Percentiles rank a stretch among this genome's conserved stretches.
These are phyloP conservation scores for Laticauda laticaudata DNA, from an alignment of 2,113 vertebrate species.

Conservation along the genomic window DNA sequence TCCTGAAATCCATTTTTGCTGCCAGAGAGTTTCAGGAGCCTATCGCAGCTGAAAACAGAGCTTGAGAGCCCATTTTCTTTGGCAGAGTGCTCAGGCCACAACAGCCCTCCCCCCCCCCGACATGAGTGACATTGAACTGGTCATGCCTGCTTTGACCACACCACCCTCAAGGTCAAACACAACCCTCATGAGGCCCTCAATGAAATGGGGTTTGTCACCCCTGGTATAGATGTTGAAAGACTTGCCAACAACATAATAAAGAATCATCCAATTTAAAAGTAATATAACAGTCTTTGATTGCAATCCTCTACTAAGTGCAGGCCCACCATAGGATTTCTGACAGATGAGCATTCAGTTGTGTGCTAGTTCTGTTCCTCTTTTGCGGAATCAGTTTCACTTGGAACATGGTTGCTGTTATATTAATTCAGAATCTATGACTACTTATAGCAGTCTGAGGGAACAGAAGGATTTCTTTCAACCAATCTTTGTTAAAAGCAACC, in stretches of 20 bases:
- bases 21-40: no score
- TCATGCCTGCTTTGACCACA: no score
- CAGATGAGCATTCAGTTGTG: neutral
- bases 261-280: neutral
- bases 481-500: neutral
- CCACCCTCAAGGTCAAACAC: no score
- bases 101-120: rapidly evolving
- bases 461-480: neutral
- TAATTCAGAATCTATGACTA: neutral
- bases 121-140: no score
- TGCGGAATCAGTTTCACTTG: neutral
- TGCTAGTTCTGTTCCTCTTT: neutral
- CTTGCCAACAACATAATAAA: neutral
- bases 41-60: no score
- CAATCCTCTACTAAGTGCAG: neutral
- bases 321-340: neutral
- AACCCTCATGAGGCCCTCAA: no score
- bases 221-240: neutral
- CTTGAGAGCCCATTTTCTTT: no score
- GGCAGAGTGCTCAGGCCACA: no score
- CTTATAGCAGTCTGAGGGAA: neutral
- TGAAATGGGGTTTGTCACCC: no score
- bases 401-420: neutral
- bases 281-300: neutral
- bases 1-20: no score